Conservation (phyloP, 2,113 vertebrate species). For the Zosterops lateralis region DNA sequence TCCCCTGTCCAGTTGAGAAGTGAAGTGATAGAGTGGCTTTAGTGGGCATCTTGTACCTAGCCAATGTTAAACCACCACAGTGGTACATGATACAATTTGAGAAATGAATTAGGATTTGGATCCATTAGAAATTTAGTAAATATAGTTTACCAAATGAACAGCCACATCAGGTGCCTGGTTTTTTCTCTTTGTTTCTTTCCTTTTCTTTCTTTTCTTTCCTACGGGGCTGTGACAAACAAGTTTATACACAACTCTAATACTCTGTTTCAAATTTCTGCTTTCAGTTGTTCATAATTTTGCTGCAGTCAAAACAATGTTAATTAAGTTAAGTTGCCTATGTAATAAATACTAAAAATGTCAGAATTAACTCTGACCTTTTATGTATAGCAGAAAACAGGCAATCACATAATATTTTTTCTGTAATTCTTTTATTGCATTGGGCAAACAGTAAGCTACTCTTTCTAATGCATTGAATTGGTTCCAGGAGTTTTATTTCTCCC, state of each 20-base stretch:
- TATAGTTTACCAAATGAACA: background rate
- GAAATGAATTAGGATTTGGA: background rate
- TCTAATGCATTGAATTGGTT: background rate
- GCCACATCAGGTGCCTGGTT: background rate
- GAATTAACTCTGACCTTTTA: constrained; percentile 2
- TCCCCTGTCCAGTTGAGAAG: background rate
- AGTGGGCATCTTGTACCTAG: background rate
- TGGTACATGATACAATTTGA: background rate
- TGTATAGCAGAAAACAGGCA: constrained; percentile 10
- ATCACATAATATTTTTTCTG: background rate
- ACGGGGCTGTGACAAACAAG: background rate
- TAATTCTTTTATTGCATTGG: background rate
- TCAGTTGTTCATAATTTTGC: background rate
- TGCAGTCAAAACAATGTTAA: constrained; percentile 42
- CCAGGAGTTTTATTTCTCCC: constrained; percentile 4
- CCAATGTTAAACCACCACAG: background rate
- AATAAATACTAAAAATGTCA: constrained; percentile 55
- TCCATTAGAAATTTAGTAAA: background rate
- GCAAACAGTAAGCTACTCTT: background rate
- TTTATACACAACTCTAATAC: background rate
- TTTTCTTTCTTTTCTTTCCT: background rate
- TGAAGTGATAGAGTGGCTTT: background rate
- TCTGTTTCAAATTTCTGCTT: constrained; percentile 11
- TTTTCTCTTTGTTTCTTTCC: background rate
- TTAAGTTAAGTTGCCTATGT: constrained; percentile 26